phyloP scores from a whole-genome alignment of 2,797 vertebrate genomes.

The Lepus townsendii region DNA sequence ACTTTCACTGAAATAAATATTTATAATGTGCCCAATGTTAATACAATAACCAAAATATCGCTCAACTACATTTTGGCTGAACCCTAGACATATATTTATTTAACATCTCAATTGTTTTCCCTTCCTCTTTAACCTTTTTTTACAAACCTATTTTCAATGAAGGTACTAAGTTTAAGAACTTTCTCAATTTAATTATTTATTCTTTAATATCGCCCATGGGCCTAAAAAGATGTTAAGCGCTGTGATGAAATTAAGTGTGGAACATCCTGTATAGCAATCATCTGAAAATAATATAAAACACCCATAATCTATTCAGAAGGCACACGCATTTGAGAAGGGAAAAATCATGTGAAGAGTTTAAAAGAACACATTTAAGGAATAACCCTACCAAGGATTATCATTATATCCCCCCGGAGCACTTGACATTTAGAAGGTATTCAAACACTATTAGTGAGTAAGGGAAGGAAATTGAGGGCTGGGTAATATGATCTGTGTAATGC shows the following conservation, averaged over 20 bases:
- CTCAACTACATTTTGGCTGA: conserved; percentile 34
- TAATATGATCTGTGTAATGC: not conserved
- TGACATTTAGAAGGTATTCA: not conserved
- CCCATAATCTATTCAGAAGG: not conserved
- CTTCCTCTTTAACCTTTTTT: not conserved
- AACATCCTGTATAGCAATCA: not conserved
- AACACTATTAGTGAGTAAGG: not conserved
- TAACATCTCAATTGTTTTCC: not conserved
- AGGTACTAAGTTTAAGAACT: not conserved
- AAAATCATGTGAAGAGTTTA: not conserved
- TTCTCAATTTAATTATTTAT: not conserved
- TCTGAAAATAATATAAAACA: conserved; percentile 21
- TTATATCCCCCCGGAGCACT: not conserved
- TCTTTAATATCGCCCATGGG: not conserved
- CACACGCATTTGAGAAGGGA: not conserved
- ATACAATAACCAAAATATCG: not conserved
- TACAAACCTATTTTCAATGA: conserved; percentile 9
- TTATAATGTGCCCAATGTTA: not conserved
- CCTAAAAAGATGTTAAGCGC: not conserved
- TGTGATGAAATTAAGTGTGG: not conserved
- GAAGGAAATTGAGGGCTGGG: not conserved
- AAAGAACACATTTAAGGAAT: not conserved
- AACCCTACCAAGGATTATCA: not conserved
- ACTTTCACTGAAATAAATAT: not conserved
- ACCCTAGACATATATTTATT: not conserved